Evolutionary conservation across 2,888 invertebrate genomes (phyloP), one percentile per base, ranked within the genome.

Genomic region (Ramazzottius varieornatus): DNA sequence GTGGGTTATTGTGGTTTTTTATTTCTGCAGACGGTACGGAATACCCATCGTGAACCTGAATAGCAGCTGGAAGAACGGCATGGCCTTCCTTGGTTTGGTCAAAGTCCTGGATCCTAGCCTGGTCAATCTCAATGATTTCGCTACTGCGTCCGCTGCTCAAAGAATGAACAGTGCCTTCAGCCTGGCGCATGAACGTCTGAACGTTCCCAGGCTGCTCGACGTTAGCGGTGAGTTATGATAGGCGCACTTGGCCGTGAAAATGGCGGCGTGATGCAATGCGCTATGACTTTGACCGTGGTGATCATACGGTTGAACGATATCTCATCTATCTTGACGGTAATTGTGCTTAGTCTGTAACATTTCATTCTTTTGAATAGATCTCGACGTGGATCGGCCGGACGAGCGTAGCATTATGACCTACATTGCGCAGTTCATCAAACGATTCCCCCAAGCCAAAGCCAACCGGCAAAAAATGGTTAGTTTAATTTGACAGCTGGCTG

Each of bases 391-490:
- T 33, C 88, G 88, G 75, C 94, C 94, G 1, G 94, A 94, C 76
- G 94, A 94, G 76, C 86, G 89, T 78, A 92, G 91, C 68, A 89
- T 94, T 72, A 94, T 94, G 93, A 94, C 94, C 33, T 94, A 94
- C 76, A 92, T 94, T 68, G 92, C 94, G 46, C 93, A 94, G 80
- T 94, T 94, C 29, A 54, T 54, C 54, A 54, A 54, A 24, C 54
- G 54, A 24, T 54, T 54, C 24, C 54, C 54, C 4, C 16, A 54
- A 54, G 54, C 54, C 4, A 54, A 54, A 54, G 16, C 16, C 4
- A 54, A 54, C 29, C 54, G 54, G 4, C 54, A 54, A 29, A 54
- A 54, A 54, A 24, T 54, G 54, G 54, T 54, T 29, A 54, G 54
- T 40, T 40, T 40, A 13, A 40, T 20, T 13, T 40, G 8, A n/a